Conservation (phyloP, 1,140 invertebrate species). For the Schlechtendalia chinensis region DNA sequence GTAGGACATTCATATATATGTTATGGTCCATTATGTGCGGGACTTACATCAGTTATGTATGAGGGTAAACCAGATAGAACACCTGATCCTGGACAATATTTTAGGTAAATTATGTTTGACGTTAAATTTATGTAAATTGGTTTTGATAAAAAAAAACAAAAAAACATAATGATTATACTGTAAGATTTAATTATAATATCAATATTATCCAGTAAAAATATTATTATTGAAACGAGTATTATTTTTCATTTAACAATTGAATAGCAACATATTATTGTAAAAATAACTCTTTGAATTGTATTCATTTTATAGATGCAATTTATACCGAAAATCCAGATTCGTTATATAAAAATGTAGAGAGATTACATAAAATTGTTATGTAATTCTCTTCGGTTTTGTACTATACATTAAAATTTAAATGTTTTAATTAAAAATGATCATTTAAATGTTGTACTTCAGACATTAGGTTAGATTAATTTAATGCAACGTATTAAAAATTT, state of each 20-base stretch:
- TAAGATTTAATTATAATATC: no score
- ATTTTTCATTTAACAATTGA: neutral
- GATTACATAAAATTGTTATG: no score
- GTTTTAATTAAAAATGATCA: no score
- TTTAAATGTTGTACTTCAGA: no score
- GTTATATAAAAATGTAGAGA: no score
- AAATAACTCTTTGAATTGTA: neutral
- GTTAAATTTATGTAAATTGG: neutral
- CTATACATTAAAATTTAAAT: no score
- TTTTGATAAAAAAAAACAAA: neutral
- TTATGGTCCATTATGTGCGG: constrained; percentile 81
- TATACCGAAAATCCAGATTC: no score
- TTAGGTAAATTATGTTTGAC: constrained; percentile 61
- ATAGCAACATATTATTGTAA: neutral
- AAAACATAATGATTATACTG: neutral
- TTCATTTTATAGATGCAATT: neutral
- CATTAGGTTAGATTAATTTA: no score
- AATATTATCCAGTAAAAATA: neutral
- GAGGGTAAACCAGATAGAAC: constrained; percentile 94
- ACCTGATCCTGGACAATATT: constrained; percentile 86
- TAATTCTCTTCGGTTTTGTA: no score
- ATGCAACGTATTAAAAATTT: no score
- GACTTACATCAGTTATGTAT: constrained; percentile 83
- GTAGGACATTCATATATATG: constrained; percentile 93
- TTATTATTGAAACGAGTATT: no score